phyloP scores from a whole-genome alignment of 2,888 invertebrate genomes.

The Herminia tarsipennalis region DNA sequence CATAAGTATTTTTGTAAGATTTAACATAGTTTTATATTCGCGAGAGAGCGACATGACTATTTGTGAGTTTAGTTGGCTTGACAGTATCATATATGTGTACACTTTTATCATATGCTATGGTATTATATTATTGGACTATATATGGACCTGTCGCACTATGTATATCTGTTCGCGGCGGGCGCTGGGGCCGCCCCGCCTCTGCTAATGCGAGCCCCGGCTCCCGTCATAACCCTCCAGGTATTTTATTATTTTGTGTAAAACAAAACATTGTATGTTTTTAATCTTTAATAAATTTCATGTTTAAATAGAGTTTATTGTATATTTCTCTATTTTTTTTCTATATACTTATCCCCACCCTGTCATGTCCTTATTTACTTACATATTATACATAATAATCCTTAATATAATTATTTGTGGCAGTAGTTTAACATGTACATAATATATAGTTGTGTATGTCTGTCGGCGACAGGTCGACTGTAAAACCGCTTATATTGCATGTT shows the following conservation, averaged over 20 bases:
- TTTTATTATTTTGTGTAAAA: constrained; percentile 85
- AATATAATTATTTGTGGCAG: constrained; percentile 79
- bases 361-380: constrained; percentile 78
- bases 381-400: constrained; percentile 68
- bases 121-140: constrained; percentile 83
- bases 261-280: constrained; percentile 83
- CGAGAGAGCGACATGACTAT: constrained; percentile 83
- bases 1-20: constrained; percentile 86
- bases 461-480: constrained; percentile 72
- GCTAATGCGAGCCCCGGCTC: constrained; percentile 57
- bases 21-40: constrained; percentile 82
- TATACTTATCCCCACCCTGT: constrained; percentile 72
- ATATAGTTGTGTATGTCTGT: constrained; percentile 63
- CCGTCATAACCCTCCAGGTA: constrained; percentile 75
- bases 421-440: constrained; percentile 74
- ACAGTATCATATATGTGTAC: constrained; percentile 83
- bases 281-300: constrained; percentile 85
- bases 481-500: constrained; percentile 80
- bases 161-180: constrained; percentile 56
- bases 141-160: constrained; percentile 81
- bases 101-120: constrained; percentile 79
- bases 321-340: constrained; percentile 82
- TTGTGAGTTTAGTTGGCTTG: constrained; percentile 82
- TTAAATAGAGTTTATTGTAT: constrained; percentile 85
- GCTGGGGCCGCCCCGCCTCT: constrained; percentile 54